These are phyloP conservation scores for Alectura lathami DNA, from an alignment of 2,113 vertebrate genomes.

Conservation along the genomic window DNA sequence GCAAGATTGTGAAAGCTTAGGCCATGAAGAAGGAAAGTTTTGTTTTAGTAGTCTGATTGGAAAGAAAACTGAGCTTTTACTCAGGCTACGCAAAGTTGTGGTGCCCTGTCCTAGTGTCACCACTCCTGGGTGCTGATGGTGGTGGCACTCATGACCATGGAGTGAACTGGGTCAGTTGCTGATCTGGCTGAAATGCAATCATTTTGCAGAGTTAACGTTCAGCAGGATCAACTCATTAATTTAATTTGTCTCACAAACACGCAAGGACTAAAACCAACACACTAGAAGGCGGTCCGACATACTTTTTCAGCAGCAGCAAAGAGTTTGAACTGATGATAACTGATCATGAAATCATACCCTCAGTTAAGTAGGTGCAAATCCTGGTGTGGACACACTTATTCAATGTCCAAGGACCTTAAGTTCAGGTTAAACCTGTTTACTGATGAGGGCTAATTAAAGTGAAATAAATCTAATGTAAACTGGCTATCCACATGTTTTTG, in stretches of 20 bases:
- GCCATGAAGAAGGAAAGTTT: neutral
- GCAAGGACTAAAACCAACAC: neutral
- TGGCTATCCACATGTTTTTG: neutral
- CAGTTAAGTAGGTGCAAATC: conserved; percentile 60
- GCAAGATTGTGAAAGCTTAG: neutral
- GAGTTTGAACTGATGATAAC: neutral
- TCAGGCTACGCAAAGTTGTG: neutral
- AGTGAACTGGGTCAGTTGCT: neutral
- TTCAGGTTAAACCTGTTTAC: conserved; percentile 22
- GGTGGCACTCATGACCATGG: neutral
- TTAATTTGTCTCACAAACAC: neutral
- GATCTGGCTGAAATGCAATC: neutral
- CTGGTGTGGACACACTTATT: conserved; percentile 14
- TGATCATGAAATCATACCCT: conserved; percentile 39
- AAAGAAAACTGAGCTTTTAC: neutral
- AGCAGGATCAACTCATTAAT: neutral
- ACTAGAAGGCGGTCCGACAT: neutral
- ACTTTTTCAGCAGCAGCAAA: neutral
- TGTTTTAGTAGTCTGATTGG: neutral
- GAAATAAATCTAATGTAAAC: neutral
- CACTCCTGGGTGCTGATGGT: neutral
- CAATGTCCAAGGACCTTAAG: conserved; percentile 13
- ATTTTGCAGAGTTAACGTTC: neutral
- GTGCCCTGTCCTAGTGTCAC: neutral
- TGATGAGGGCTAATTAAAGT: neutral